Evolutionary conservation across 2,797 vertebrate species (phyloP).

Genomic region (Mormyrops boulengeri): DNA sequence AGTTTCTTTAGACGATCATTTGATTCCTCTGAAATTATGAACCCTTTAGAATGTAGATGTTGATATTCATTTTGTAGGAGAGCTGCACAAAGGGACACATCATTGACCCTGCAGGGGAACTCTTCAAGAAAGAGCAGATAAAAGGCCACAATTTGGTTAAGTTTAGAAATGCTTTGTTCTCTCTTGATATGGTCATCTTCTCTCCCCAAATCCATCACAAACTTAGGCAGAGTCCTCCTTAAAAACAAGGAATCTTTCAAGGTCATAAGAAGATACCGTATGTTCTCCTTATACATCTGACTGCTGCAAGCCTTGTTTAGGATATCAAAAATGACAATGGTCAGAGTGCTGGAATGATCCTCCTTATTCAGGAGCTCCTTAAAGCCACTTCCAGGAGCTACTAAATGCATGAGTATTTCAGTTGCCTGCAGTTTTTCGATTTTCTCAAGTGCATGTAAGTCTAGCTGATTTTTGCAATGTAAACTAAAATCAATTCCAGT

Average conservation of each 20-base stretch:
- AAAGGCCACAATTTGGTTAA: not conserved
- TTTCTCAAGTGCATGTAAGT: not conserved
- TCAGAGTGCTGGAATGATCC: not conserved
- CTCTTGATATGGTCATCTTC: not conserved
- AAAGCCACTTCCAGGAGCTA: conserved; percentile 16
- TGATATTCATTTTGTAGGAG: not conserved
- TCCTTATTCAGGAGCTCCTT: conserved; percentile 6
- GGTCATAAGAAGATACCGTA: not conserved
- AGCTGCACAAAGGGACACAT: not conserved
- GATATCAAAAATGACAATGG: not conserved
- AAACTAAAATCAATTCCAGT: not conserved
- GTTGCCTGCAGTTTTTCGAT: not conserved
- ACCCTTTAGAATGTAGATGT: not conserved
- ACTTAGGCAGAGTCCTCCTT: not conserved
- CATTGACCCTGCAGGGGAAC: not conserved
- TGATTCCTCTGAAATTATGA: not conserved
- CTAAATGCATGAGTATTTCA: conserved; percentile 7
- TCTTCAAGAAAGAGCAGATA: not conserved
- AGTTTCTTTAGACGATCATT: not conserved
- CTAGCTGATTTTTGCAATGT: not conserved
- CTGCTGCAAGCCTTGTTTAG: conserved; percentile 4
- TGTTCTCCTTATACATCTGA: not conserved
- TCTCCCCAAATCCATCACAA: not conserved
- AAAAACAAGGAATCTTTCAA: conserved; percentile 3
- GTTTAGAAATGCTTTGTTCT: not conserved